Conservation (phyloP, 2,113 vertebrate species). For the Zapornia atra region DNA sequence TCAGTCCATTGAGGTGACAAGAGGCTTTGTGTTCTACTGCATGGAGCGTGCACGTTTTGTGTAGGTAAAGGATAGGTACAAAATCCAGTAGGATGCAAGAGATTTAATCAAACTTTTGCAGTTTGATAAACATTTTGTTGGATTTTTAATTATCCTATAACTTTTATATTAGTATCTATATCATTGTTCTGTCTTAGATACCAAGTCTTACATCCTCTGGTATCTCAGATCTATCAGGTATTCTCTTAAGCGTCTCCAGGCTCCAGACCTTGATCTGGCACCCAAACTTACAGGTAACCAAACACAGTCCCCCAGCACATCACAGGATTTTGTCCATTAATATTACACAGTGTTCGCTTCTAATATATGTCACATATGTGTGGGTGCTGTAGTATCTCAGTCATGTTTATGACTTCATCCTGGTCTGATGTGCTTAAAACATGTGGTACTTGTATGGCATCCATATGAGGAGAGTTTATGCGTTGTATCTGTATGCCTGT, state of each 20-base stretch:
- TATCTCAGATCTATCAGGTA: background rate
- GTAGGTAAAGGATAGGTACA: background rate
- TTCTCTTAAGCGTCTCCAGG: background rate
- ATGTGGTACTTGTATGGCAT: background rate
- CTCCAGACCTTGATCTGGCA: background rate
- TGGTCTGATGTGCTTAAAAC: background rate
- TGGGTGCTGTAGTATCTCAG: background rate
- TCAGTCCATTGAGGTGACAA: background rate
- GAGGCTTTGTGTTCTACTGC: background rate
- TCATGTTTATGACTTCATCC: background rate
- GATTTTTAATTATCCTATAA: background rate
- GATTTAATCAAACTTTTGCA: background rate
- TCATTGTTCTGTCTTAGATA: background rate
- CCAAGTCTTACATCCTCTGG: background rate
- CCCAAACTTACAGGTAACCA: background rate
- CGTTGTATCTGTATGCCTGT: background rate
- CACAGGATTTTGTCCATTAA: background rate
- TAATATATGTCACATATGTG: background rate
- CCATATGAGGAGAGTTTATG: background rate
- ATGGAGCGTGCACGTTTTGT: accelerated
- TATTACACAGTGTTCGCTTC: background rate
- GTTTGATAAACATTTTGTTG: background rate
- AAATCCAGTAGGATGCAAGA: background rate
- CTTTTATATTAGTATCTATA: background rate
- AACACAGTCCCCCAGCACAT: background rate